Evolutionary conservation across 2,888 invertebrate species (phyloP), one percentile per base, ranked within the genome.

Genomic region (Heliconius ismenius): DNA sequence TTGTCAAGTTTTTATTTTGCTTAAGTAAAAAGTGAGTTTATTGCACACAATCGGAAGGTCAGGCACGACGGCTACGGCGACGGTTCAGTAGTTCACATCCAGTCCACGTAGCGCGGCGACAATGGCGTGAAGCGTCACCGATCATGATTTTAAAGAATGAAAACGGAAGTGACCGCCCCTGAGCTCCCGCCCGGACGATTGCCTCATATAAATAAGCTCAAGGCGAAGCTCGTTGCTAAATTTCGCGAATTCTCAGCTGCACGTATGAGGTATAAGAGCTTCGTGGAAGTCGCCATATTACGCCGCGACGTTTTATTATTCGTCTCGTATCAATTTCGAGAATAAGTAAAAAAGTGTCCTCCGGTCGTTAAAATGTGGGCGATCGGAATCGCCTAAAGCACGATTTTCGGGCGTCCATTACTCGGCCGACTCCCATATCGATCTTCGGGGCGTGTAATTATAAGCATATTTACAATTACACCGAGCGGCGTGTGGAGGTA

Each of bases 41-140:
- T n/a, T 70, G 70, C 70, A 58, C 58, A 24, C 32, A 32, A 21
- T 24, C 15, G 21, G 60, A 72, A 32, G 43, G 69, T 69, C 3
- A 49, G 28, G 49, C 28, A 28, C 26, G 43, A 24, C 13, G 58
- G 58, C 58, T 36, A n/a, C n/a, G n/a, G n/a, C n/a, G 39, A 54
- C n/a, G 28, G 54, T 69, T n/a, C n/a, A 58, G 58, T 75, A 58
- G 60, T 75, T 67, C 49, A 43, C 72, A 90, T 85, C 83, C 89
- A 84, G 84, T 78, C 81, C 89, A 91, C 90, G 91, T 90, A 88
- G 85, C 85, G 85, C 83, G 83, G 84, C 83, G 85, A 91, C 91
- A 90, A 90, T 91, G 86, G 89, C 86, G 86, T 87, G 88, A 87
- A 87, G 83, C 88, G 90, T 90, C 91, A 90, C 87, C 87, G 78